phyloP scores from a whole-genome alignment of 2,113 vertebrate species.

The Ictalurus punctatus region DNA sequence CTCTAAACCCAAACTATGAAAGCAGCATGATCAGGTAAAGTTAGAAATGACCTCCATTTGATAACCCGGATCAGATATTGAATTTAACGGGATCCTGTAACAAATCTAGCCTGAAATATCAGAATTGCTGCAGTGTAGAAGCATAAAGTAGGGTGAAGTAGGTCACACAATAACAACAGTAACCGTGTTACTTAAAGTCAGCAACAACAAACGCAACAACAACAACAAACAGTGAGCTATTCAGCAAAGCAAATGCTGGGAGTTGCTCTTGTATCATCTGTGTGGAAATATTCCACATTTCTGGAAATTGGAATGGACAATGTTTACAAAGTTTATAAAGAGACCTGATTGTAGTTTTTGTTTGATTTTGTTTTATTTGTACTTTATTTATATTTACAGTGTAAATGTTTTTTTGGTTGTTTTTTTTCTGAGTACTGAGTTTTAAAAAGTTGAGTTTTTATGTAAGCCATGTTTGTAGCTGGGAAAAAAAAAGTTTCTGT shows the following conservation, averaged over 20 bases:
- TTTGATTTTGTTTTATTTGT: neutral
- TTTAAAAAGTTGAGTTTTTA: neutral
- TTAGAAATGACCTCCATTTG: too few species aligned
- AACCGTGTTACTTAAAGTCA: neutral
- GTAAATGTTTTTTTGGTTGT: neutral
- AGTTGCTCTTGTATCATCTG: neutral
- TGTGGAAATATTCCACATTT: neutral
- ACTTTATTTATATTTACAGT: neutral
- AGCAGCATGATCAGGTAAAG: too few species aligned
- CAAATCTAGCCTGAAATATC: neutral
- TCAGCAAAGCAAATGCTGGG: neutral
- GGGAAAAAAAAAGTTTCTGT: neutral
- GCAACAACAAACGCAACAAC: neutral
- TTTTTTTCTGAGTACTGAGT: neutral
- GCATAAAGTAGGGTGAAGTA: neutral
- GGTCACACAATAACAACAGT: neutral
- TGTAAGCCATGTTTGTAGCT: neutral
- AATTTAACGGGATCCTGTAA: neutral
- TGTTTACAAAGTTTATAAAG: neutral
- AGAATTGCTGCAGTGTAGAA: neutral
- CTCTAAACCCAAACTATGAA: neutral
- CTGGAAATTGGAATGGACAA: neutral
- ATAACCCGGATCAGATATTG: neutral
- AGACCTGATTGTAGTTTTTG: neutral
- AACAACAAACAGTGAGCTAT: neutral